Evolutionary conservation across 2,113 vertebrate genomes (phyloP).

Genomic region (Callipepla californica): DNA sequence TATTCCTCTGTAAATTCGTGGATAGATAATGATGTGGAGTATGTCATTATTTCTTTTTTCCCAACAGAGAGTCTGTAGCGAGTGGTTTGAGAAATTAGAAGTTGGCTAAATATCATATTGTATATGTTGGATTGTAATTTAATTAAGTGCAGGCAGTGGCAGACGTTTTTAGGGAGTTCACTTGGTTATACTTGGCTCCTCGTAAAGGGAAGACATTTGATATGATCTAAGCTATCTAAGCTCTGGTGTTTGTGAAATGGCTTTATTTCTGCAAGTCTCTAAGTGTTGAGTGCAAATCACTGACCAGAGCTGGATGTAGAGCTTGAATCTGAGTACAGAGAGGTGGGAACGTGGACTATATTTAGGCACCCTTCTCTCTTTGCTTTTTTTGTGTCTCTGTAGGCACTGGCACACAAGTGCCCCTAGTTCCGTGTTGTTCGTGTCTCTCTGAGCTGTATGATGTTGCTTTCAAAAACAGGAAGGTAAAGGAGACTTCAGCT

Average conservation of each 20-base stretch:
- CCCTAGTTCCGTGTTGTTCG: not conserved
- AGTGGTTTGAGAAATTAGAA: conserved; percentile 3
- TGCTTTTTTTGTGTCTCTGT: not conserved
- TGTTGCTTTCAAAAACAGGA: not conserved
- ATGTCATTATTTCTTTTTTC: not conserved
- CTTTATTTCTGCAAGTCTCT: not conserved
- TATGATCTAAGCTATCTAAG: not conserved
- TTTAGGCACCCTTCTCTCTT: not conserved
- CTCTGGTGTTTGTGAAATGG: not conserved
- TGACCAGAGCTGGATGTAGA: not conserved
- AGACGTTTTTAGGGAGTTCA: not conserved
- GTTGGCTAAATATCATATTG: not conserved
- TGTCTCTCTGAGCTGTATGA: not conserved
- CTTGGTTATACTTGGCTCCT: not conserved
- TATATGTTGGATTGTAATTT: not conserved
- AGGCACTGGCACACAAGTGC: not conserved
- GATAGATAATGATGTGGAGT: not conserved
- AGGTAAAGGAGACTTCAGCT: not conserved
- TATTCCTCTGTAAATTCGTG: not conserved
- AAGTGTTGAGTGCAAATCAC: not conserved
- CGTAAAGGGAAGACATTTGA: not conserved
- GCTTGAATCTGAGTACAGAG: not conserved
- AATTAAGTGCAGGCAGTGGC: not conserved
- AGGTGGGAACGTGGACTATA: not conserved
- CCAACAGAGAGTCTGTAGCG: not conserved